phyloP scores from a whole-genome alignment of 2,113 vertebrate genomes.

The Sturnus vulgaris region DNA sequence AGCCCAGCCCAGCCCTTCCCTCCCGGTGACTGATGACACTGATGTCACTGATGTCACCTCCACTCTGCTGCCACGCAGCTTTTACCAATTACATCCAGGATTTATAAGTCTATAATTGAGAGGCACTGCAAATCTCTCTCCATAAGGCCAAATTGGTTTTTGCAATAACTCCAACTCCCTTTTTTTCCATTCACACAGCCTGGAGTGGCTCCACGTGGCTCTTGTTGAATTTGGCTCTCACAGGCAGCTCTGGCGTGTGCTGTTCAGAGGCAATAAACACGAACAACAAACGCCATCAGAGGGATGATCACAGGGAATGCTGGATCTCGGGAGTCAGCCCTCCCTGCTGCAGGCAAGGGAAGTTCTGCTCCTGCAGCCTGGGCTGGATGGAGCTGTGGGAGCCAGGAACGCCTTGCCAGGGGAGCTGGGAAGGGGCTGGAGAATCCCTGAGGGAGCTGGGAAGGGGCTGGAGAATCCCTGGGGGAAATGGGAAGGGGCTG shows the following conservation, averaged over 20 bases:
- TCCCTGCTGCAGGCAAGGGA: background rate
- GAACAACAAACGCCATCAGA: background rate
- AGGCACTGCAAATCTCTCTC: background rate
- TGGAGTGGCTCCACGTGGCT: background rate
- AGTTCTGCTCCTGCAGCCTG: background rate
- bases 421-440: background rate
- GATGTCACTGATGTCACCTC: background rate
- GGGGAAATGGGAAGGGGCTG: no score
- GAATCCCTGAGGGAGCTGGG: no score
- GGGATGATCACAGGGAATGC: background rate
- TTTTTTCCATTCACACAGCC: background rate
- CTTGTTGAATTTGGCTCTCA: background rate
- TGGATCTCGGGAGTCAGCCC: background rate
- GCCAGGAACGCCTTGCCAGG: background rate
- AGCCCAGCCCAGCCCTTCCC: background rate
- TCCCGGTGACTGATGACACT: background rate
- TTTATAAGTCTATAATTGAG: background rate
- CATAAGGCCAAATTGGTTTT: background rate
- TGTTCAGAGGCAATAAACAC: background rate
- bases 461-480: no score
- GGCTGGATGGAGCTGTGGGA: background rate
- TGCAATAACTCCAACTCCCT: background rate
- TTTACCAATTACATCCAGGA: background rate
- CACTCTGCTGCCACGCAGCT: background rate
- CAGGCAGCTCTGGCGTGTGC: background rate